Evolutionary conservation across 2,888 invertebrate species (phyloP).

Genomic region (Cecidostiba fungosa): DNA sequence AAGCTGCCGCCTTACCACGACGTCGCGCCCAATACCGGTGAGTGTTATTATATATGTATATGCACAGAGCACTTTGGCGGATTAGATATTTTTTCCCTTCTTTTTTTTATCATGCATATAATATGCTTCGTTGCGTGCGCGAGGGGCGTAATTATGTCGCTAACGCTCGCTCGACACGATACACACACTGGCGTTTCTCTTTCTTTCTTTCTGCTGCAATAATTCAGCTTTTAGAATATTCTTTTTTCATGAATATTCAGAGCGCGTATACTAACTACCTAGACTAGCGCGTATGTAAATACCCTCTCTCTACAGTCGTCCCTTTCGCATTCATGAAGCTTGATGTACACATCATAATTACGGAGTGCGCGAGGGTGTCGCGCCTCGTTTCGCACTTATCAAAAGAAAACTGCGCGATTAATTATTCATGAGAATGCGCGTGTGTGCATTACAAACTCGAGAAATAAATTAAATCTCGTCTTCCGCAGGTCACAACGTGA

Average conservation of each 20-base stretch:
- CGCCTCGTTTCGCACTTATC: constrained; percentile 11
- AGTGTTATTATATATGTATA: constrained; percentile 63
- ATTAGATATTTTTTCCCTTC: constrained; percentile 23
- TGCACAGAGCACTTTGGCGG: neutral
- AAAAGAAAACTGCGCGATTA: neutral
- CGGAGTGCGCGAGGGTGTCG: neutral
- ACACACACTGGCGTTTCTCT: neutral
- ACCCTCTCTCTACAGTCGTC: neutral
- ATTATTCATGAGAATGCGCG: neutral
- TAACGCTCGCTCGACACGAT: constrained; percentile 13
- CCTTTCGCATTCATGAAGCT: constrained; percentile 32
- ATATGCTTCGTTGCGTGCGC: neutral
- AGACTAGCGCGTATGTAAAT: neutral
- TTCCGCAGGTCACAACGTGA: constrained; percentile 77
- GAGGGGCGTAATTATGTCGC: neutral
- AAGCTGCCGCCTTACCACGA: constrained; percentile 79
- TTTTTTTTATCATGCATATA: neutral
- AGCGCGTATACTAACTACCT: constrained; percentile 12
- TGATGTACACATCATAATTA: constrained; percentile 2
- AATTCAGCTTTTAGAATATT: neutral
- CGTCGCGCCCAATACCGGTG: constrained; percentile 78
- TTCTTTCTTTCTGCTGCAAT: neutral
- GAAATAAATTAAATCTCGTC: neutral
- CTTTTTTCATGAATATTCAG: constrained; percentile 14
- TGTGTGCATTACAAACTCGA: too few species aligned